Evolutionary conservation across 2,113 vertebrate genomes (phyloP), one percentile per base, ranked within the genome.

Genomic region (Myiagra hebetior): DNA sequence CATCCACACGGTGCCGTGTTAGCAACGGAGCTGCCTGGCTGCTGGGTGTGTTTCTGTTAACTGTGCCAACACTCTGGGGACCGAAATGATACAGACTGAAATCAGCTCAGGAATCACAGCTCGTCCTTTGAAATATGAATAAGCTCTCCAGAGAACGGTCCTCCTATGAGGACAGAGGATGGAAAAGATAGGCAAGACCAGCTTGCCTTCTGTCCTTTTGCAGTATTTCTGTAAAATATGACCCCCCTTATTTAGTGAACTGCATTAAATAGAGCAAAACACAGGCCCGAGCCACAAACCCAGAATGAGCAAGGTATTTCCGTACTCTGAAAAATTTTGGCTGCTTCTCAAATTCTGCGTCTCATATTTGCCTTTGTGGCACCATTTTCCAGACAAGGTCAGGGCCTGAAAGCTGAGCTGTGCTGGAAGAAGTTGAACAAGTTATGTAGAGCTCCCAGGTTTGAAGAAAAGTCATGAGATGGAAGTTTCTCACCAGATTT

Each of bases 21-120:
- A 91, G 94, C 86, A 89, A 64, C 80, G 49, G 69, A 24, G n/a
- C 60, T 78, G 92, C 91, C 59, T 73, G 69, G 60, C 96, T 95
- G 63, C 67, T 81, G 63, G 30, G 33, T 49, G 18, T 59, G 62
- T 95, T 96, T 74, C 33, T 8, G 9, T 73, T 93, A 91, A 85
- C 83, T 91, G 75, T 94, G 87, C 81, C 57, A 85, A 22, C 22
- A 8, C 1, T 1, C 50, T 62, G 39, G 72, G 59, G 63, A 50
- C 64, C 5, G 1, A 89, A 85, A 85, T 1, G 78, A 24, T 73
- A 35, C 52, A 53, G 70, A 10, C 41, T 79, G 63, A 77, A 93
- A 74, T 65, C 39, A 33, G 59, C 46, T 70, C 63, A 62, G 72
- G 35, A 88, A 52, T 77, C 42, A 24, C 70, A 65, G 37, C 24